Conservation (phyloP, 2,113 vertebrate genomes). For the Mustelus asterias region DNA sequence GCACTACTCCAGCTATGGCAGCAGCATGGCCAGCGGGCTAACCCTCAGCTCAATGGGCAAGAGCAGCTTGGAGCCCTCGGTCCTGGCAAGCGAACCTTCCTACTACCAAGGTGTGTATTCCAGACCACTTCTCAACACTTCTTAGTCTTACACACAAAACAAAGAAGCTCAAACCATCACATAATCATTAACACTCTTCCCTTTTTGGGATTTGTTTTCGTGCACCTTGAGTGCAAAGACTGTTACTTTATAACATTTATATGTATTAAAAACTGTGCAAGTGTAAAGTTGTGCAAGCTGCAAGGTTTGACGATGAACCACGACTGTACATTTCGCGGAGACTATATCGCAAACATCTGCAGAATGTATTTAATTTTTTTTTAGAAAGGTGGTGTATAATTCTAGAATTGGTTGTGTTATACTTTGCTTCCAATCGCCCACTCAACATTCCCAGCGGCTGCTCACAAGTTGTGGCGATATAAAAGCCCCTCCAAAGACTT, state of each 20-base stretch:
- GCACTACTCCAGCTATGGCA: constrained; percentile 81
- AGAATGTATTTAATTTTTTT: constrained; percentile 49
- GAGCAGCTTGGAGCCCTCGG: constrained; percentile 76
- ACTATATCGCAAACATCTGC: constrained; percentile 49
- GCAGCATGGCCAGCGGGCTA: constrained; percentile 65
- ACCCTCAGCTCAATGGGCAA: constrained; percentile 69
- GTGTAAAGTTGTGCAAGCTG: constrained; percentile 46
- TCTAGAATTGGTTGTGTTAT: constrained; percentile 4
- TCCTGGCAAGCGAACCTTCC: constrained; percentile 72
- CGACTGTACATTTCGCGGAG: constrained; percentile 50
- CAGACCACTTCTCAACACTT: constrained; percentile 93
- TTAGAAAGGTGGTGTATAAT: constrained; percentile 5
- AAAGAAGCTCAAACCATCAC: constrained; percentile 41
- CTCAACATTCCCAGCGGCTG: not conserved
- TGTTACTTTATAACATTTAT: constrained; percentile 69
- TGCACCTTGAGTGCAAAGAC: constrained; percentile 64
- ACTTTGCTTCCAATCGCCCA: not conserved
- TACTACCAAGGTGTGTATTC: constrained; percentile 98
- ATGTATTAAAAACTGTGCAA: constrained; percentile 55
- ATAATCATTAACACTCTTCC: not conserved
- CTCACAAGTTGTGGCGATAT: not conserved
- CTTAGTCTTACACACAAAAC: constrained; percentile 60
- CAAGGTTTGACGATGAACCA: constrained; percentile 52
- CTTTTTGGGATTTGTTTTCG: constrained; percentile 40
- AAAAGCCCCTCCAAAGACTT: not conserved